These are phyloP conservation scores for Aselliscus stoliczkanus DNA, from an alignment of 2,797 vertebrate genomes.

Conservation along the genomic window DNA sequence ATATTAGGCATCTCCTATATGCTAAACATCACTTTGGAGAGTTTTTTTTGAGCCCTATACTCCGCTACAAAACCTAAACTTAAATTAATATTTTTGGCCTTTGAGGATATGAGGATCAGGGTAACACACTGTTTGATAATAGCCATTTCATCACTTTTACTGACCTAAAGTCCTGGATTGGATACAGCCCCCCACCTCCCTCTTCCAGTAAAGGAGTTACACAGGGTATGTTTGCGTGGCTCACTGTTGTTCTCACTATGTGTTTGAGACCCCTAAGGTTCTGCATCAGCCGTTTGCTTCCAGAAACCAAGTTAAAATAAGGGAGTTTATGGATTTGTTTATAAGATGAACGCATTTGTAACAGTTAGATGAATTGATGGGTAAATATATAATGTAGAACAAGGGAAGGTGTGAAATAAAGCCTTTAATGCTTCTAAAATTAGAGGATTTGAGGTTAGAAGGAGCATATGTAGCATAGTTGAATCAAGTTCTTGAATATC, in stretches of 20 bases:
- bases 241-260: neutral
- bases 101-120: slow-evolving; percentile 79
- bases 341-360: neutral
- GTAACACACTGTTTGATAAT: slow-evolving; percentile 87
- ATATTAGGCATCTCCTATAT: neutral
- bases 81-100: slow-evolving; percentile 62
- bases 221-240: neutral
- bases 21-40: neutral
- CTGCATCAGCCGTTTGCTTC: slow-evolving; percentile 22
- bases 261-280: neutral
- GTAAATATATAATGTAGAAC: neutral
- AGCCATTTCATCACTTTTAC: slow-evolving; percentile 86
- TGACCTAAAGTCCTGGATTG: slow-evolving; percentile 78
- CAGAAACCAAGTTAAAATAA: slow-evolving; percentile 47
- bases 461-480: neutral
- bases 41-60: neutral
- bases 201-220: neutral
- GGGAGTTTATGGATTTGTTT: neutral
- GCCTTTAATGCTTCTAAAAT: neutral
- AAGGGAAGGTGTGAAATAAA: slow-evolving; percentile 18
- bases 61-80: slow-evolving; percentile 18
- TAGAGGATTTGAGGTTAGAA: neutral
- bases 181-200: neutral
- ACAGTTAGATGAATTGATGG: neutral
- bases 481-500: neutral